Base-by-base conservation (phyloP, 2,797 vertebrate genomes). In the Centropyge bicolor region DNA sequence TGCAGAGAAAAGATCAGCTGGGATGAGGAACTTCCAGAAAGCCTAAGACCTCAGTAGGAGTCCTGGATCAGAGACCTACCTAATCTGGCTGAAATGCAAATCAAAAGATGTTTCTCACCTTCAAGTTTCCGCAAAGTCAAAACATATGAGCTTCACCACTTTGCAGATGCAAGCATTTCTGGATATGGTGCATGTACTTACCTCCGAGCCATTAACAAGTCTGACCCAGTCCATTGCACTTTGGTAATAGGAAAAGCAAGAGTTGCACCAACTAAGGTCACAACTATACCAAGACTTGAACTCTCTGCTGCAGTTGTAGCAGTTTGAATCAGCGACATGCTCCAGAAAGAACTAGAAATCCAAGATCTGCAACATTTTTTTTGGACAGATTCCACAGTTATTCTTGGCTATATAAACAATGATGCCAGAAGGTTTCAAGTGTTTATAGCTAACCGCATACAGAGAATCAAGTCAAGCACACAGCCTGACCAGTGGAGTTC, bases 401-500 rank as follows among this genome's bases (percentile, higher is more conserved):
- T 36, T 57, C 55, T 57, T 3, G 24, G 52, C 55, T 57, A 57
- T 31, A 36, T 57, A 57, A 57, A 36, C 31, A 36, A 57, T 20
- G 31, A 16, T 8, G 27, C 54, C 24, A 31, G 27, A 45, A 43
- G 66, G 31, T 79, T 79, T 61, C 55, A 68, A 1, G 64, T 81
- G 36, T 71, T 59, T 6, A 46, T 81, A 54, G 60, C 73, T n/a
- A 71, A 67, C 19, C 16, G 38, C 43, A 71, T 76, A n/a, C 38
- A 71, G 36, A 65, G 67, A 57, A 82, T 86, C 38, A 87, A 74
- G 24, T 75, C 79, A 65, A 86, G 71, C 16, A 76, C 81, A 60
- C 80, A 65, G 43, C 68, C 78, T 64, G 67, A 75, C 51, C 81
- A 88, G 54, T 87, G 85, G 76, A 41, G 36, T 14, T 71, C 80